Evolutionary conservation across 2,888 invertebrate genomes (phyloP).

Genomic region (Catonia carolina): DNA sequence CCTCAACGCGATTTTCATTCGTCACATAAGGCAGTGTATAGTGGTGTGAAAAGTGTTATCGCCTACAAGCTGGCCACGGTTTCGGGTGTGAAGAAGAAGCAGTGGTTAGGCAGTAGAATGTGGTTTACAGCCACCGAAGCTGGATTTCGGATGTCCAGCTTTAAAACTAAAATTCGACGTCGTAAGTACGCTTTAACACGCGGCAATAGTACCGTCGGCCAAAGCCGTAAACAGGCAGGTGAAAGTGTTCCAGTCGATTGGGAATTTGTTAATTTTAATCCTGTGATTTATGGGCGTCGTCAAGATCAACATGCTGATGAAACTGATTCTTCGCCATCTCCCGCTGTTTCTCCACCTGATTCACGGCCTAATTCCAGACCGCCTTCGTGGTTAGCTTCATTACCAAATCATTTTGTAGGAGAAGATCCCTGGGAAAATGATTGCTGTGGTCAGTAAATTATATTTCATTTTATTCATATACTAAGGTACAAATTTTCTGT

Average conservation of each 20-base stretch:
- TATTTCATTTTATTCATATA: no score
- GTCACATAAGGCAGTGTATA: no score
- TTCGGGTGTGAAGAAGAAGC: not conserved
- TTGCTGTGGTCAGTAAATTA: no score
- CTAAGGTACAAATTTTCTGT: no score
- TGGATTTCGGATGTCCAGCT: conserved; percentile 42
- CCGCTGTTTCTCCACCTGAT: conserved; percentile 25
- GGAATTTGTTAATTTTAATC: conserved; percentile 43
- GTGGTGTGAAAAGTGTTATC: no score
- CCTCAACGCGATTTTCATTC: no score
- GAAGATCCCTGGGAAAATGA: conserved; percentile 25
- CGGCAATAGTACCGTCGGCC: conserved; percentile 41
- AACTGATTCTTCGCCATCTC: conserved; percentile 14
- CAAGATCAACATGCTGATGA: conserved; percentile 14
- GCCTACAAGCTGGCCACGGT: conserved; percentile 3
- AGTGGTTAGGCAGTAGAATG: conserved; percentile 31
- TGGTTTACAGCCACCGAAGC: conserved; percentile 41
- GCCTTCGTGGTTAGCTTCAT: conserved; percentile 33
- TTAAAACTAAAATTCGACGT: conserved; percentile 39
- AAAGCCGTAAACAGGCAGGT: conserved; percentile 28
- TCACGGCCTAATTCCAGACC: conserved; percentile 31
- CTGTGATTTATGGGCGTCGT: conserved; percentile 29
- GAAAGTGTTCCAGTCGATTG: conserved; percentile 37
- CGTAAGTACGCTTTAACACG: conserved; percentile 37
- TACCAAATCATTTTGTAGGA: conserved; percentile 32